phyloP scores from a whole-genome alignment of 2,113 vertebrate genomes.

The Myiozetetes cayanensis region DNA sequence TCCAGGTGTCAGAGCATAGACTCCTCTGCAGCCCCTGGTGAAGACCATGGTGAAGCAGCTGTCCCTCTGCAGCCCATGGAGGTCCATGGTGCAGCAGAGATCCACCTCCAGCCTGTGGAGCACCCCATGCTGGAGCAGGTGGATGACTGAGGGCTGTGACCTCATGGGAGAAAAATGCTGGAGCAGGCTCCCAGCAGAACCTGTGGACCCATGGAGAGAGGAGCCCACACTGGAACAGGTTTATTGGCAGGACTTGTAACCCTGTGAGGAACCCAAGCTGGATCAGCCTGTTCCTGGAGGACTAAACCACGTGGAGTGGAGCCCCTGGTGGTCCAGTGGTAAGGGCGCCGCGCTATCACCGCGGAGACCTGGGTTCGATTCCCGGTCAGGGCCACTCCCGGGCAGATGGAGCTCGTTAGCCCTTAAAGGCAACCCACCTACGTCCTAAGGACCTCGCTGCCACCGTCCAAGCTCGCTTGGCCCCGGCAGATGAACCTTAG shows the following conservation, averaged over 20 bases:
- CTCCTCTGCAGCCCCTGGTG: background rate
- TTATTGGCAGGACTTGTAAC: background rate
- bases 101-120: background rate
- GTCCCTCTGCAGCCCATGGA: background rate
- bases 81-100: background rate
- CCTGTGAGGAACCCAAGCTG: background rate
- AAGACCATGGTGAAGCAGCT: background rate
- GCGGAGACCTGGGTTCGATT: no score
- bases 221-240: background rate
- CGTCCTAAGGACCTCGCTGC: no score
- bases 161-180: background rate
- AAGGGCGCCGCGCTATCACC: no score
- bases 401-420: no score
- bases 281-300: background rate
- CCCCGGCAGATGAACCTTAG: no score
- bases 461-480: no score
- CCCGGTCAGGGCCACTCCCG: no score
- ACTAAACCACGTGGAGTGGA: background rate
- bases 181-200: background rate
- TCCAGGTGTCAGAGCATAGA: background rate
- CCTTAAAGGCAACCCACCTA: no score
- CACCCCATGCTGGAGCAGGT: rapidly evolving
- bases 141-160: background rate
- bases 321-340: no score
- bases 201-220: background rate